Conservation (phyloP, 92 coral and sea anemone genomes). For the Phenganax marumi region DNA sequence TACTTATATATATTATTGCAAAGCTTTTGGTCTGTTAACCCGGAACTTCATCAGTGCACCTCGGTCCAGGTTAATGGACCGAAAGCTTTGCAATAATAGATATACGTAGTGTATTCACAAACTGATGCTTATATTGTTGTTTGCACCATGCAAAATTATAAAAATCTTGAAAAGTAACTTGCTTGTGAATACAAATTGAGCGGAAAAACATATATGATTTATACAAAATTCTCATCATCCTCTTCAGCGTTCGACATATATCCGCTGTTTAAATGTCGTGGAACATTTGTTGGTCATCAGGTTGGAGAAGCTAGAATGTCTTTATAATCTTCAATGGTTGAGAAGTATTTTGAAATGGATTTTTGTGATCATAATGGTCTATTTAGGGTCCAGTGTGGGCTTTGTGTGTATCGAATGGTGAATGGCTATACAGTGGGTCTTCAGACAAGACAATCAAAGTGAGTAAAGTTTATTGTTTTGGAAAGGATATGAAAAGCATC, state of each 20-base stretch:
- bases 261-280: slow-evolving; percentile 95
- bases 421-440: slow-evolving; percentile 95
- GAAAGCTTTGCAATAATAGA: too few species aligned
- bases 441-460: slow-evolving; percentile 98
- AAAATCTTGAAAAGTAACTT: too few species aligned
- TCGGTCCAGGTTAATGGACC: too few species aligned
- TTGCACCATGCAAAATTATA: too few species aligned
- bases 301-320: slow-evolving; percentile 42
- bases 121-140: too few species aligned
- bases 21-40: too few species aligned
- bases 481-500: background rate
- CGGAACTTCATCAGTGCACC: too few species aligned
- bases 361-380: background rate
- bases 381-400: slow-evolving; percentile 98
- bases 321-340: background rate
- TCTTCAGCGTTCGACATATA: slow-evolving; percentile 89
- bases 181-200: background rate
- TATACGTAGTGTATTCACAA: too few species aligned
- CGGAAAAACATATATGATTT: background rate
- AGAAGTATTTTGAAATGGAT: background rate
- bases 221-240: background rate
- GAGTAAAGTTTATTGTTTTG: background rate
- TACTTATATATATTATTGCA: too few species aligned
- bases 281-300: slow-evolving; percentile 98
- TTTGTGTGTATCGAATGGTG: slow-evolving; percentile 84